phyloP scores from a whole-genome alignment of 2,888 invertebrate genomes.

The Drosophila borborema region DNA sequence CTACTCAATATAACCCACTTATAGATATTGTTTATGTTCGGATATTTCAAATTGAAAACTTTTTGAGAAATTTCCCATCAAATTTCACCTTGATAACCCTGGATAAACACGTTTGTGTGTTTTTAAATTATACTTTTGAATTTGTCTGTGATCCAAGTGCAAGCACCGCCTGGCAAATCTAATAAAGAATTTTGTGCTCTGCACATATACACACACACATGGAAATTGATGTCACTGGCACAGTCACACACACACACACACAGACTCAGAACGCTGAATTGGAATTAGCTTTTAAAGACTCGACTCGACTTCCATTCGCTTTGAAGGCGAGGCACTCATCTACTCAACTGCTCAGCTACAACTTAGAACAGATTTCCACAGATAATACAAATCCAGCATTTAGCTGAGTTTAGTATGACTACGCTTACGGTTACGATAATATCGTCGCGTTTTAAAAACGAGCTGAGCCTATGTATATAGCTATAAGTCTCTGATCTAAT shows the following conservation, averaged over 20 bases:
- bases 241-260: slow-evolving; percentile 38
- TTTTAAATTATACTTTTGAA: slow-evolving; percentile 48
- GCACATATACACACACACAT: slow-evolving; percentile 23
- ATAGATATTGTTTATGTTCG: neutral
- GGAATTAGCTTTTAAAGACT: slow-evolving; percentile 43
- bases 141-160: slow-evolving; percentile 52
- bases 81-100: slow-evolving; percentile 53
- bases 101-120: slow-evolving; percentile 26
- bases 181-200: slow-evolving; percentile 49
- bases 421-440: slow-evolving; percentile 50
- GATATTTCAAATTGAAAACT: neutral
- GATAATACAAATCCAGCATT: slow-evolving; percentile 33
- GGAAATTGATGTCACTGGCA: slow-evolving; percentile 75
- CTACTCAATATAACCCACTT: neutral
- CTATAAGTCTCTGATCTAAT: slow-evolving; percentile 5
- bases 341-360: slow-evolving; percentile 18
- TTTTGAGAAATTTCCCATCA: neutral
- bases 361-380: slow-evolving; percentile 47
- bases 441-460: slow-evolving; percentile 26
- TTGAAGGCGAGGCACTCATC: slow-evolving; percentile 17
- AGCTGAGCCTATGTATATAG: neutral
- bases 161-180: slow-evolving; percentile 54
- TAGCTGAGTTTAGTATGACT: slow-evolving; percentile 75
- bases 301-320: slow-evolving; percentile 30
- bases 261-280: slow-evolving; percentile 47